These are phyloP conservation scores for Xestia ashworthii DNA, from an alignment of 2,888 invertebrate genomes.

Conservation along the genomic window DNA sequence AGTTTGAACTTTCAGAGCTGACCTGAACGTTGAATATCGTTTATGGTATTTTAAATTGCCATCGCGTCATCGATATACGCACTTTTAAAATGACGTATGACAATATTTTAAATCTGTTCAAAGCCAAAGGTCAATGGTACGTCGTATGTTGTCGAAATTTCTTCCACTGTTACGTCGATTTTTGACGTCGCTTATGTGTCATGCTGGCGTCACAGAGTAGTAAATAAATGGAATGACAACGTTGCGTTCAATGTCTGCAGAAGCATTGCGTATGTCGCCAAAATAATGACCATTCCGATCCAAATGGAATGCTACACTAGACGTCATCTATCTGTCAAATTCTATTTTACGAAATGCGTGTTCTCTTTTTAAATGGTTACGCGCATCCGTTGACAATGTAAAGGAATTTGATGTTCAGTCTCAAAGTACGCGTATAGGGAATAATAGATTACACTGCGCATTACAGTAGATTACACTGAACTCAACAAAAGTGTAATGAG, in stretches of 20 bases:
- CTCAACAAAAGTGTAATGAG: too few relatives aligned
- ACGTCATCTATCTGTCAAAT: slow-evolving; percentile 29
- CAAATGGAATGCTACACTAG: slow-evolving; percentile 29
- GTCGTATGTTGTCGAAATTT: slow-evolving; percentile 27
- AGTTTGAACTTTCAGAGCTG: not conserved
- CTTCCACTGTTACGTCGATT: slow-evolving; percentile 19
- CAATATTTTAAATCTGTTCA: slow-evolving; percentile 16
- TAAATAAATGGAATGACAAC: slow-evolving; percentile 24
- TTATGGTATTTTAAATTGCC: not conserved
- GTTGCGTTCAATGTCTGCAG: slow-evolving; percentile 18
- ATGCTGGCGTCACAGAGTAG: slow-evolving; percentile 40
- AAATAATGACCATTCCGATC: slow-evolving; percentile 1
- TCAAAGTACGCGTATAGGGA: slow-evolving; percentile 12
- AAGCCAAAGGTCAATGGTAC: slow-evolving; percentile 30
- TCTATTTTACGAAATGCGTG: slow-evolving; percentile 1
- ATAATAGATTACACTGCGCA: too few relatives aligned
- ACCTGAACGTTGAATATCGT: not conserved
- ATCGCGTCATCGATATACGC: not conserved
- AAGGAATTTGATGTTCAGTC: slow-evolving; percentile 10
- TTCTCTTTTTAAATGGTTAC: not conserved
- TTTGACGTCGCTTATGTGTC: not conserved
- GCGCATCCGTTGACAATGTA: not conserved
- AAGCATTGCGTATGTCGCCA: slow-evolving; percentile 15
- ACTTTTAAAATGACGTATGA: slow-evolving; percentile 16
- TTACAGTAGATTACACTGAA: too few relatives aligned